Evolutionary conservation across 2,113 vertebrate species (phyloP).

Genomic region (Sinocyclocheilus rhinocerous): DNA sequence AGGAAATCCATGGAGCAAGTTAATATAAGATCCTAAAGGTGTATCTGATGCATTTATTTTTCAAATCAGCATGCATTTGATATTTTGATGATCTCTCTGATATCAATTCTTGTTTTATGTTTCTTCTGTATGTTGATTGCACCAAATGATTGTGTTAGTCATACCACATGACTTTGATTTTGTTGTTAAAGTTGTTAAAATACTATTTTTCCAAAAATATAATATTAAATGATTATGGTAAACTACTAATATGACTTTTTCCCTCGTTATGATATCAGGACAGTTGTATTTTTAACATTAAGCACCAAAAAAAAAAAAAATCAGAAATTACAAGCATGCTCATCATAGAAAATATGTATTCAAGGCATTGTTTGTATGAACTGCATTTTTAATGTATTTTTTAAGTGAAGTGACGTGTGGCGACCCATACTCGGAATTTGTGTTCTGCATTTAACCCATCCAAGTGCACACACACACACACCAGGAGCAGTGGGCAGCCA

Average conservation of each 20-base stretch:
- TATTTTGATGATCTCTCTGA: background rate
- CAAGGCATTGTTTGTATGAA: background rate
- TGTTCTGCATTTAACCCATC: too few species aligned
- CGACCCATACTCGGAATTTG: too few species aligned
- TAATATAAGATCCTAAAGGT: background rate
- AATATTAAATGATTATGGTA: background rate
- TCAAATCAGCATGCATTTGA: background rate
- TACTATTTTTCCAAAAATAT: background rate
- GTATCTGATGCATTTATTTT: background rate
- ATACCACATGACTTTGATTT: too few species aligned
- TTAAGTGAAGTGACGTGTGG: too few species aligned
- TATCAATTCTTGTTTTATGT: background rate
- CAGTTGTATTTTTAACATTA: too few species aligned
- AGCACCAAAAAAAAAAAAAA: too few species aligned
- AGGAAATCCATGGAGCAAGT: background rate
- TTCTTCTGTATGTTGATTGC: background rate
- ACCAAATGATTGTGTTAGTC: background rate
- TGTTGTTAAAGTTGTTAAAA: background rate
- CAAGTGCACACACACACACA: too few species aligned
- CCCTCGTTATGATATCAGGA: too few species aligned
- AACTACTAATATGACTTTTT: background rate
- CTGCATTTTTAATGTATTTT: background rate
- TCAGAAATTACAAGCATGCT: too few species aligned
- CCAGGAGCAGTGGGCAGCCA: too few species aligned
- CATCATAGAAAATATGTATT: background rate